Evolutionary conservation across 2,113 vertebrate genomes (phyloP).

Genomic region (Phalacrocorax brasilianus): DNA sequence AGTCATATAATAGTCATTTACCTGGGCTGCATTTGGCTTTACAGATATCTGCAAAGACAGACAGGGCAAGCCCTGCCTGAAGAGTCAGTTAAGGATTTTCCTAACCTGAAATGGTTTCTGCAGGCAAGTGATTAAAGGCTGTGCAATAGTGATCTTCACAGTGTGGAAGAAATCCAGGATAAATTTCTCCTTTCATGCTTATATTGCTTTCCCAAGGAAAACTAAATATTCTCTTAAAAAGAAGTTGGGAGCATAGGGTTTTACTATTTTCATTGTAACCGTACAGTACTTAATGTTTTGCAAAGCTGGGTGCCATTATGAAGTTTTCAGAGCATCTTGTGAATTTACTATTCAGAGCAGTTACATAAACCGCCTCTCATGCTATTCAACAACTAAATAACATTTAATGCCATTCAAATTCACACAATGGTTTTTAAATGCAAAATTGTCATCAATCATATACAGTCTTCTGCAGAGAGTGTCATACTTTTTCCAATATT

Average conservation of each 20-base stretch:
- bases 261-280: not conserved
- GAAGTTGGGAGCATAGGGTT: not conserved
- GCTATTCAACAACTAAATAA: constrained; percentile 6
- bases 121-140: not conserved
- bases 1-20: not conserved
- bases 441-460: constrained; percentile 31
- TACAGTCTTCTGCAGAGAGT: not conserved
- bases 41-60: not conserved
- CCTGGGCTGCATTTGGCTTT: not conserved
- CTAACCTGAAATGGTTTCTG: not conserved
- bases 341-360: not conserved
- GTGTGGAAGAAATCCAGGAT: not conserved
- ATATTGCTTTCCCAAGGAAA: not conserved
- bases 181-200: not conserved
- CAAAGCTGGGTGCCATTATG: not conserved
- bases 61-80: not conserved
- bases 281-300: not conserved
- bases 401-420: not conserved
- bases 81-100: not conserved
- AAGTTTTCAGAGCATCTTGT: not conserved
- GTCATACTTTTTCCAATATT: not conserved
- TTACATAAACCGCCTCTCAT: not conserved
- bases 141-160: not conserved
- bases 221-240: not conserved
- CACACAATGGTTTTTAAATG: constrained; percentile 12